Conservation (phyloP, 2,888 invertebrate species). For the Thysanoteuthis rhombus region DNA sequence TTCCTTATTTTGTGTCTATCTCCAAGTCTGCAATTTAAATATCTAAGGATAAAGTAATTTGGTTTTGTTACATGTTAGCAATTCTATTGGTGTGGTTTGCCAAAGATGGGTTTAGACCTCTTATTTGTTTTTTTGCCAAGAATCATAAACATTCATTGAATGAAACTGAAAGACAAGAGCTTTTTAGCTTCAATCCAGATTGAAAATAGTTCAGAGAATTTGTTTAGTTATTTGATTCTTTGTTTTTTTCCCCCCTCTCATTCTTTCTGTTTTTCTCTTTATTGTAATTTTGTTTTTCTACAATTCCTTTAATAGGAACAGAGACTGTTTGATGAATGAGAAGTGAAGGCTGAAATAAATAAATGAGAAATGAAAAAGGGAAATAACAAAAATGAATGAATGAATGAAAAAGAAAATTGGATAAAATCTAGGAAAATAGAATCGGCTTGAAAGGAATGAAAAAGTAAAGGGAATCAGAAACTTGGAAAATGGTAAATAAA, state of each 20-base stretch:
- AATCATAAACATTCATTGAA: neutral
- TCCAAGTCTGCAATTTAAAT: too few species aligned
- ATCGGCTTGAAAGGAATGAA: too few species aligned
- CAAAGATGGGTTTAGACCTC: too few species aligned
- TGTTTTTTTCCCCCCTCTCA: neutral
- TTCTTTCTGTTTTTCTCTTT: neutral
- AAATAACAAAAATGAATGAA: neutral
- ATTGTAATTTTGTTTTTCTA: neutral
- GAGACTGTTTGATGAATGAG: neutral
- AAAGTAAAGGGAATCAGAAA: neutral
- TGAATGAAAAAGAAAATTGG: too few species aligned
- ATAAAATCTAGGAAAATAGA: too few species aligned
- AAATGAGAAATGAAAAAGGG: too few species aligned
- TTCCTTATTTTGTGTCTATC: too few species aligned
- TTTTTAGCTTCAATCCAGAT: neutral
- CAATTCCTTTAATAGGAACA: neutral
- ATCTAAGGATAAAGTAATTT: too few species aligned
- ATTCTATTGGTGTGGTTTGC: too few species aligned
- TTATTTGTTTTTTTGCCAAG: neutral
- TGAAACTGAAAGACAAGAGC: neutral
- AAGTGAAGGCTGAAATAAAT: neutral
- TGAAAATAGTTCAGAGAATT: neutral
- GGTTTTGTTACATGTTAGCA: too few species aligned
- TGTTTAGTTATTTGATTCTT: too few species aligned
- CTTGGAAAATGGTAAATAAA: neutral